A percentile compares a stretch with the other conserved stretches of the same genome.
Conservation (phyloP, 2,113 vertebrate species). For the Accipiter cooperii region DNA sequence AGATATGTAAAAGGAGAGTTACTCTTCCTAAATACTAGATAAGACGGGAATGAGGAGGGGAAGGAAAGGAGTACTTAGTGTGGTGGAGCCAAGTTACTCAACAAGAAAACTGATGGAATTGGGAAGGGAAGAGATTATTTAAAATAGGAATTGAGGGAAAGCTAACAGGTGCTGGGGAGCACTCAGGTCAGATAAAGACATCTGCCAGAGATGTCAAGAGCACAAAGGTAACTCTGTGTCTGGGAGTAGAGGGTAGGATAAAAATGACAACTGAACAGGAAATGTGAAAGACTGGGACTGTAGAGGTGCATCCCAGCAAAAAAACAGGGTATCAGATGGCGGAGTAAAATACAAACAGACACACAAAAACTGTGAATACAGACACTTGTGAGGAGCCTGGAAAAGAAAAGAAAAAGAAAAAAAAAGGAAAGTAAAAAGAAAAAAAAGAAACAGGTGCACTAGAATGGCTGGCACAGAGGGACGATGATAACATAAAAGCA, state of each 20-base stretch:
- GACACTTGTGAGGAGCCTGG: background rate
- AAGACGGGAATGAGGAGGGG: background rate
- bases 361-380: background rate
- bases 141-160: background rate
- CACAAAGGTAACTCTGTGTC: slow-evolving; percentile 58
- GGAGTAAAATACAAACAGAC: background rate
- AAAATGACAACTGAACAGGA: slow-evolving; percentile 62
- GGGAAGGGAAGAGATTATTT: background rate
- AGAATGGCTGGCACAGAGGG: background rate
- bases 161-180: slow-evolving; percentile 42
- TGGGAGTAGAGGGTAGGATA: background rate
- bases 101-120: background rate
- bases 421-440: background rate
- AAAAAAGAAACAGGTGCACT: slow-evolving; percentile 6
- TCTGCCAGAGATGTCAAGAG: slow-evolving; percentile 53
- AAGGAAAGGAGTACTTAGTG: background rate
- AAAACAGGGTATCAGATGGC: slow-evolving; percentile 10
- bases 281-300: background rate
- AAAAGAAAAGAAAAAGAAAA: accelerated
- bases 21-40: background rate
- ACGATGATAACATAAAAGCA: background rate
- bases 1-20: background rate
- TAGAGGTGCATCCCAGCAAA: background rate
- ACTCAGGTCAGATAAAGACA: slow-evolving; percentile 53
- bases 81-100: background rate